Evolutionary conservation across 2,113 vertebrate species (phyloP).

Genomic region (Calidris pygmaea): DNA sequence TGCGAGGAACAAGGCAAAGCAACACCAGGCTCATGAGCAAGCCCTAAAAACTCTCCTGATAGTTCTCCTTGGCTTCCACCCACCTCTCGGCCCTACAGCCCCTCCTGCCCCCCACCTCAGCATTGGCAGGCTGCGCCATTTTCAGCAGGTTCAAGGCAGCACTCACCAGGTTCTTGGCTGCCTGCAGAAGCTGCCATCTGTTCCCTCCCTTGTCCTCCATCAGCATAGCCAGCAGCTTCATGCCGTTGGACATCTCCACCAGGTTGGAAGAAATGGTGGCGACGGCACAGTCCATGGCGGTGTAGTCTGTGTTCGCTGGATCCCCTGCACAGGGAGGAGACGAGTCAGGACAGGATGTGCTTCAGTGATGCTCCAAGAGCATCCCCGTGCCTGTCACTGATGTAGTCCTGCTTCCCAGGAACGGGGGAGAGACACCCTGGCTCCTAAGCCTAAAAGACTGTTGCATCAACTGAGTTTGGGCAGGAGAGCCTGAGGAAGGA

Average conservation of each 20-base stretch:
- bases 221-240: slow-evolving; percentile 87
- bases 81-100: slow-evolving; percentile 16
- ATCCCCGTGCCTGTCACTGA: not conserved
- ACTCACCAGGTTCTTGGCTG: slow-evolving; percentile 87
- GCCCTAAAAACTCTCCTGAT: not conserved
- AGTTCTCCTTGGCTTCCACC: not conserved
- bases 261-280: slow-evolving; percentile 94
- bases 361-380: not conserved
- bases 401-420: not conserved
- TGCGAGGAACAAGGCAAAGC: slow-evolving; percentile 45
- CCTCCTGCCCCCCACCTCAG: slow-evolving; percentile 73
- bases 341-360: not conserved
- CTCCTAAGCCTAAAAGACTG: not conserved
- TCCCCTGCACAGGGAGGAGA: slow-evolving; percentile 74
- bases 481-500: not conserved
- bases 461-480: not conserved
- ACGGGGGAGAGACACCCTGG: not conserved
- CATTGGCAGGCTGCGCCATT: slow-evolving; percentile 87
- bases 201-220: slow-evolving; percentile 90
- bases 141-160: slow-evolving; percentile 89
- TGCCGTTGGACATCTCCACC: slow-evolving; percentile 93
- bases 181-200: slow-evolving; percentile 87
- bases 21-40: not conserved
- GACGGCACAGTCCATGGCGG: slow-evolving; percentile 88
- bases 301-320: slow-evolving; percentile 92